phyloP scores from a whole-genome alignment of 1,140 invertebrate genomes.

The Oryctes rhinoceros region DNA sequence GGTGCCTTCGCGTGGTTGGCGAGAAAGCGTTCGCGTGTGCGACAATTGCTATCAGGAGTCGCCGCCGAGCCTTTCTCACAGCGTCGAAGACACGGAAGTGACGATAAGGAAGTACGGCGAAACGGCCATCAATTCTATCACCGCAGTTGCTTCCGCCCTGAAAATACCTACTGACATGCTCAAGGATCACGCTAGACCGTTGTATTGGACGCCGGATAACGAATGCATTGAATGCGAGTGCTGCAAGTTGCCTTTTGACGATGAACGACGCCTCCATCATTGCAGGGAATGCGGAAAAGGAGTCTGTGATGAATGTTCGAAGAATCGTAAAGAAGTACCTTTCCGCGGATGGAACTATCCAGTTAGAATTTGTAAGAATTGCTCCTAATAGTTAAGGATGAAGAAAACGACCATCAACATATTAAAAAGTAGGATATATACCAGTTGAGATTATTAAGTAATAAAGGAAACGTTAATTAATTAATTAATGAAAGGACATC shows the following conservation, averaged over 20 bases:
- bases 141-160: conserved; percentile 60
- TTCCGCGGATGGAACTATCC: conserved; percentile 73
- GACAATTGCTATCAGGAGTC: conserved; percentile 67
- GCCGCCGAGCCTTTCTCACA: conserved; percentile 54
- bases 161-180: conserved; percentile 67
- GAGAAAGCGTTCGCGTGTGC: conserved; percentile 71
- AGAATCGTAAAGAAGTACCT: conserved; percentile 70
- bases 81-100: conserved; percentile 60
- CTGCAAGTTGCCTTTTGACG: conserved; percentile 69
- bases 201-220: conserved; percentile 83
- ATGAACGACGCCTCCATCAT: conserved; percentile 71
- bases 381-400: conserved; percentile 49
- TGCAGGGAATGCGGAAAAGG: conserved; percentile 79
- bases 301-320: conserved; percentile 74
- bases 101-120: conserved; percentile 71
- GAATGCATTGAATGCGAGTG: conserved; percentile 73
- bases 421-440: not conserved
- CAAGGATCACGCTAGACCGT: conserved; percentile 80
- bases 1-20: conserved; percentile 74
- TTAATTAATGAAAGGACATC: conserved; percentile 4
- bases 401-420: not conserved
- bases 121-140: conserved; percentile 70
- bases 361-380: conserved; percentile 75
- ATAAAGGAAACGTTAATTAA: conserved; percentile 12
- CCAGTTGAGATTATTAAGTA: not conserved